These are phyloP conservation scores for Popillia japonica DNA, from an alignment of 1,140 invertebrate species.

Conservation along the genomic window DNA sequence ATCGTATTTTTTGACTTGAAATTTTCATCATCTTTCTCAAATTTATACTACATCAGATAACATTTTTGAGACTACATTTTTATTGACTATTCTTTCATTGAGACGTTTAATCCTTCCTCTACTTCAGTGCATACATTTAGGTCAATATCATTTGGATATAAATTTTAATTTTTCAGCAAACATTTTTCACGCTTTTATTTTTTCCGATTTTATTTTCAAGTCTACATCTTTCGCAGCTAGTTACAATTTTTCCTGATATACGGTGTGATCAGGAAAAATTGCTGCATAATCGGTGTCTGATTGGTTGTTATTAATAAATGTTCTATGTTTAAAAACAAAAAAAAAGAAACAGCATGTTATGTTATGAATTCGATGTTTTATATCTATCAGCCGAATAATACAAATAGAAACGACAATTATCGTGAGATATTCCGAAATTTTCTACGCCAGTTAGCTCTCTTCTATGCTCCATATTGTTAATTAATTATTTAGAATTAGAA, in stretches of 20 bases:
- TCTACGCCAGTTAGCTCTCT: constrained; percentile 45
- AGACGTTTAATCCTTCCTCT: too few species aligned
- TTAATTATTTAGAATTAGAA: background rate
- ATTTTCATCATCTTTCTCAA: too few species aligned
- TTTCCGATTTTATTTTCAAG: too few species aligned
- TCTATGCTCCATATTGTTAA: constrained; percentile 49
- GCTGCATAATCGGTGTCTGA: background rate
- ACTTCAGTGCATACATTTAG: too few species aligned
- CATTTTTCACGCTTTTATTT: too few species aligned
- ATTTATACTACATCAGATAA: too few species aligned
- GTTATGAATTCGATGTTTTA: constrained; percentile 27
- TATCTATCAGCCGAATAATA: background rate
- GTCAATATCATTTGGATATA: too few species aligned
- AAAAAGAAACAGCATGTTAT: constrained; percentile 1
- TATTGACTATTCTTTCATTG: too few species aligned
- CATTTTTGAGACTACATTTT: too few species aligned
- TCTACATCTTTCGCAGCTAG: too few species aligned
- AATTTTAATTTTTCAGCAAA: too few species aligned
- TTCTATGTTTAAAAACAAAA: background rate
- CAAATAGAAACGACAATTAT: constrained; percentile 40
- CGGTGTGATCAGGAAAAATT: background rate
- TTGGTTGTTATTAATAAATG: constrained; percentile 18
- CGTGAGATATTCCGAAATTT: background rate
- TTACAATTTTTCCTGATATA: background rate
- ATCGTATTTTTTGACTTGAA: too few species aligned